phyloP scores from a whole-genome alignment of 2,888 invertebrate genomes.

The Platycheirus albimanus region DNA sequence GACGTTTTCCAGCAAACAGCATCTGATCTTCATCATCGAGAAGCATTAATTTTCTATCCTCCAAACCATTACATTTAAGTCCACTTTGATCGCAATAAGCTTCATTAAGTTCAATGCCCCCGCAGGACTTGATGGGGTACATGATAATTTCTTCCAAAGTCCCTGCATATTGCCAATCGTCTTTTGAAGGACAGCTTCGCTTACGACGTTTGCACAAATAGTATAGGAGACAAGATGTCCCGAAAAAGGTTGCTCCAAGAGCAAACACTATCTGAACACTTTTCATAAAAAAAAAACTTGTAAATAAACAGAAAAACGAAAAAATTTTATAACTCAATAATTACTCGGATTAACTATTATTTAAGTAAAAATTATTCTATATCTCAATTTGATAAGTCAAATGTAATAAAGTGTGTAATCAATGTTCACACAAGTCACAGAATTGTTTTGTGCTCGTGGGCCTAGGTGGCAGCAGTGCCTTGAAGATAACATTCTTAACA shows the following conservation, averaged over 20 bases:
- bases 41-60: conserved; percentile 46
- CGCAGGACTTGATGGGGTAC: conserved; percentile 66
- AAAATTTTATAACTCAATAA: too few species aligned
- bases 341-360: too few species aligned
- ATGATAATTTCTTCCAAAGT: conserved; percentile 57
- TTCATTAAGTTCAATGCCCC: conserved; percentile 43
- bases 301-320: not conserved
- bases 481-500: too few species aligned
- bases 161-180: conserved; percentile 59
- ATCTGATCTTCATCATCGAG: conserved; percentile 32
- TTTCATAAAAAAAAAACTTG: conserved; percentile 25
- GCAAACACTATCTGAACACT: conserved; percentile 19
- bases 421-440: too few species aligned
- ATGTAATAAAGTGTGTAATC: too few species aligned
- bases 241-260: conserved; percentile 30
- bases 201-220: conserved; percentile 18
- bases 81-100: conserved; percentile 48
- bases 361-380: too few species aligned
- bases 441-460: too few species aligned
- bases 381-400: too few species aligned
- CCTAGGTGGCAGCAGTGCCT: too few species aligned
- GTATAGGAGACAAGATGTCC: conserved; percentile 21
- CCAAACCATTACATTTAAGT: conserved; percentile 7
- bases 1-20: conserved; percentile 27
- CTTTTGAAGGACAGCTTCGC: conserved; percentile 50